Conservation (phyloP, 2,888 invertebrate genomes). For the Eristalis pertinax region DNA sequence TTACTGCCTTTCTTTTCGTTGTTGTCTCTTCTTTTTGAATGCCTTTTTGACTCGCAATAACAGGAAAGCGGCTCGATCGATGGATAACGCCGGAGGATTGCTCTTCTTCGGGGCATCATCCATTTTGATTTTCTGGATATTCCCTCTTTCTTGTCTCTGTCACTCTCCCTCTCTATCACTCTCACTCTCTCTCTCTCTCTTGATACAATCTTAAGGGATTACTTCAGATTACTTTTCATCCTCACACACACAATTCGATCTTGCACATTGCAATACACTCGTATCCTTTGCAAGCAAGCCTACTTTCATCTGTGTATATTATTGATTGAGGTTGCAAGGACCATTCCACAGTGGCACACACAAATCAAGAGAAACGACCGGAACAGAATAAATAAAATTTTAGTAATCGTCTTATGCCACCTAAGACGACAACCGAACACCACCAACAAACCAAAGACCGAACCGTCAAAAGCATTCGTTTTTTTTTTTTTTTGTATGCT, state of each 20-base stretch:
- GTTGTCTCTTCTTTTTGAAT: slow-evolving; percentile 94
- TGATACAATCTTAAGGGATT: neutral
- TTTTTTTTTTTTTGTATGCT: neutral
- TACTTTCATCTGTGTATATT: slow-evolving; percentile 6
- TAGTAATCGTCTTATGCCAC: slow-evolving; percentile 18
- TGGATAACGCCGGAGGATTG: slow-evolving; percentile 85
- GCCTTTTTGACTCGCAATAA: slow-evolving; percentile 93
- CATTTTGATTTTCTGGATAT: slow-evolving; percentile 70
- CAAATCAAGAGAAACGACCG: neutral
- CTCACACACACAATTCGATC: slow-evolving; percentile 9
- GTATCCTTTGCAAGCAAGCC: neutral
- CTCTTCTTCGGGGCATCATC: slow-evolving; percentile 78
- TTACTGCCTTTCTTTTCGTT: slow-evolving; percentile 93
- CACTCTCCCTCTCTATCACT: neutral
- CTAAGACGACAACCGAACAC: slow-evolving; percentile 16
- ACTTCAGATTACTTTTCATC: slow-evolving; percentile 26
- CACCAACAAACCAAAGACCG: slow-evolving; percentile 6
- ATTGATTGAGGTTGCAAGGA: slow-evolving; percentile 32
- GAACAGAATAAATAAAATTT: neutral
- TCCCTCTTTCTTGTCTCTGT: neutral
- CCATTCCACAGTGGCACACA: neutral
- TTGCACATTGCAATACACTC: slow-evolving; percentile 18
- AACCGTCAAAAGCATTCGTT: slow-evolving; percentile 11
- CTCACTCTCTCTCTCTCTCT: neutral
- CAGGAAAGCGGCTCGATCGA: slow-evolving; percentile 94